These are phyloP conservation scores for Lacanobia oleracea DNA, from an alignment of 2,888 invertebrate species.

Conservation along the genomic window DNA sequence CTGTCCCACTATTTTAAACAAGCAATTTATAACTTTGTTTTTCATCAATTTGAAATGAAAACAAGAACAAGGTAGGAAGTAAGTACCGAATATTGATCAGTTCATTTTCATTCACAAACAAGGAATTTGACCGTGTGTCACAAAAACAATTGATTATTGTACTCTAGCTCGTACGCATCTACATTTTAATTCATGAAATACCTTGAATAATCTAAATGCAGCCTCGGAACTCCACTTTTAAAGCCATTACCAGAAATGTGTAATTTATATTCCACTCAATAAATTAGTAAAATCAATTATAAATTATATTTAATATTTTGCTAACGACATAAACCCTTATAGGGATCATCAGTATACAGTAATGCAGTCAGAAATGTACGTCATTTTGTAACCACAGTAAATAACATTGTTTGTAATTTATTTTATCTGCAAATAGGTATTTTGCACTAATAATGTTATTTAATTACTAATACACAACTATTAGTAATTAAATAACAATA, in stretches of 20 bases:
- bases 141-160: slow-evolving; percentile 14
- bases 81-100: slow-evolving; percentile 27
- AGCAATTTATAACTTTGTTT: background rate
- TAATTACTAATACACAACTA: too few relatives aligned
- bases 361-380: background rate
- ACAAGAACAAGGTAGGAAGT: slow-evolving; percentile 27
- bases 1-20: background rate
- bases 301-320: background rate
- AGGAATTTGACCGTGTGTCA: slow-evolving; percentile 6
- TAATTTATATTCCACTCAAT: too few relatives aligned
- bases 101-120: background rate
- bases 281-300: too few relatives aligned
- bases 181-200: background rate
- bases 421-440: slow-evolving; percentile 16
- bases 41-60: background rate
- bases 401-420: slow-evolving; percentile 12
- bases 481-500: background rate
- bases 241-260: background rate
- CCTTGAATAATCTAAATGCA: background rate
- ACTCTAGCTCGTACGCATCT: background rate
- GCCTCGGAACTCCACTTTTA: background rate
- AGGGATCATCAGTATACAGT: background rate
- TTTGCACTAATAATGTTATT: slow-evolving; percentile 16
- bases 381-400: slow-evolving; percentile 21
- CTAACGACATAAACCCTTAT: background rate